Conservation (phyloP, 2,888 invertebrate genomes). For the Trilocha varians region DNA sequence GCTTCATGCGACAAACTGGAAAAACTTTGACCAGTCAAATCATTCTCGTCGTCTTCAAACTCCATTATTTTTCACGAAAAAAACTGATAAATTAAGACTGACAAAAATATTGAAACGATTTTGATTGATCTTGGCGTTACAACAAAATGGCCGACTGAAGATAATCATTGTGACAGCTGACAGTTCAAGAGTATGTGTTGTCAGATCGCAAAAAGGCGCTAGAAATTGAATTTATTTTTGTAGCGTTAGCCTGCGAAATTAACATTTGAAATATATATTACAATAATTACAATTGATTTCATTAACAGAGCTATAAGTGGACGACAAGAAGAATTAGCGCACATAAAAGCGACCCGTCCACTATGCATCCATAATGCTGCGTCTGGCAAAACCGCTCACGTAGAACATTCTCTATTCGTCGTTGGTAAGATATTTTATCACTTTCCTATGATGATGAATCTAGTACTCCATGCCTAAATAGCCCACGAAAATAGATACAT, state of each 20-base stretch:
- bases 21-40: not conserved
- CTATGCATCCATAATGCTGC: conserved; percentile 56
- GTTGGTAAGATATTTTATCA: conserved; percentile 47
- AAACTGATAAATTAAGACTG: conserved; percentile 4
- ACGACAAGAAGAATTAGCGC: conserved; percentile 33
- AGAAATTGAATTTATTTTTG: too few species aligned
- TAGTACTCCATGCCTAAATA: too few species aligned
- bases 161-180: too few species aligned
- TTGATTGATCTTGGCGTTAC: conserved; percentile 1
- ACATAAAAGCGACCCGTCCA: conserved; percentile 47
- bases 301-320: conserved; percentile 28
- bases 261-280: too few species aligned
- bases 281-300: too few species aligned
- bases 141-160: not conserved
- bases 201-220: too few species aligned
- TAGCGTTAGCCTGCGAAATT: too few species aligned
- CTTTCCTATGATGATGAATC: too few species aligned
- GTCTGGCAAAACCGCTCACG: conserved; percentile 21
- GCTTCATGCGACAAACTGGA: conserved; percentile 2
- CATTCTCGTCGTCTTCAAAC: conserved; percentile 6
- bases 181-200: too few species aligned
- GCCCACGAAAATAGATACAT: too few species aligned
- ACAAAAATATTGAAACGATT: conserved; percentile 5
- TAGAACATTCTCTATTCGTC: conserved; percentile 52
- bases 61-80: conserved; percentile 2